Evolutionary conservation across 2,113 vertebrate genomes (phyloP).

Genomic region (Lathamus discolor): DNA sequence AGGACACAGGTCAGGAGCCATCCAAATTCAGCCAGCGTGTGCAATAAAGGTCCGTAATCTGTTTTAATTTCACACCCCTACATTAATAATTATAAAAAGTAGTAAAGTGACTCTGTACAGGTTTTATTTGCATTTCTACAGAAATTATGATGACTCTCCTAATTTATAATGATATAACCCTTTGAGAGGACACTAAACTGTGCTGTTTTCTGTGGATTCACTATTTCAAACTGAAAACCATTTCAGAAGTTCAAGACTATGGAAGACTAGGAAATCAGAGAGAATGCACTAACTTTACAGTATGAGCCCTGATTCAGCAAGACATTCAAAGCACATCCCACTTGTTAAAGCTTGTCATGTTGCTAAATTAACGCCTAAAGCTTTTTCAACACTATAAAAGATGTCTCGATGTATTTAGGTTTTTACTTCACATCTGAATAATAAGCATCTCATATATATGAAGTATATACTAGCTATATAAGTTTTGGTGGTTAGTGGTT

Average conservation of each 20-base stretch:
- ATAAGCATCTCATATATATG: neutral
- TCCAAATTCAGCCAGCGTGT: constrained; percentile 95
- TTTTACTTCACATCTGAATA: neutral
- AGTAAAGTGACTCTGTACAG: constrained; percentile 36
- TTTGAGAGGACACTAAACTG: neutral
- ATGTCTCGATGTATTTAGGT: neutral
- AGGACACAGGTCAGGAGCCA: constrained; percentile 96
- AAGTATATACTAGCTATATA: neutral
- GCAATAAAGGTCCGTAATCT: constrained; percentile 93
- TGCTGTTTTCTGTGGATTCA: neutral
- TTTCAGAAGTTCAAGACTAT: neutral
- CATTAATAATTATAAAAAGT: constrained; percentile 56
- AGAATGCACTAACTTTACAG: neutral
- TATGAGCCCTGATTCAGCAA: neutral
- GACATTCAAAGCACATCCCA: neutral
- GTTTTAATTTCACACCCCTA: constrained; percentile 91
- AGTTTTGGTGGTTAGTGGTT: neutral
- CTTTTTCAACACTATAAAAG: neutral
- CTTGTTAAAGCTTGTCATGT: neutral
- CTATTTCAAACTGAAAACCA: neutral
- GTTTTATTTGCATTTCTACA: constrained; percentile 15
- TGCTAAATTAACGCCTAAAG: neutral
- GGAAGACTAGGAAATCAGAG: neutral
- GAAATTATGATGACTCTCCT: neutral
- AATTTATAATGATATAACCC: neutral